These are phyloP conservation scores for Puffinus mauretanicus DNA, from an alignment of 2,113 vertebrate species.

Conservation along the genomic window DNA sequence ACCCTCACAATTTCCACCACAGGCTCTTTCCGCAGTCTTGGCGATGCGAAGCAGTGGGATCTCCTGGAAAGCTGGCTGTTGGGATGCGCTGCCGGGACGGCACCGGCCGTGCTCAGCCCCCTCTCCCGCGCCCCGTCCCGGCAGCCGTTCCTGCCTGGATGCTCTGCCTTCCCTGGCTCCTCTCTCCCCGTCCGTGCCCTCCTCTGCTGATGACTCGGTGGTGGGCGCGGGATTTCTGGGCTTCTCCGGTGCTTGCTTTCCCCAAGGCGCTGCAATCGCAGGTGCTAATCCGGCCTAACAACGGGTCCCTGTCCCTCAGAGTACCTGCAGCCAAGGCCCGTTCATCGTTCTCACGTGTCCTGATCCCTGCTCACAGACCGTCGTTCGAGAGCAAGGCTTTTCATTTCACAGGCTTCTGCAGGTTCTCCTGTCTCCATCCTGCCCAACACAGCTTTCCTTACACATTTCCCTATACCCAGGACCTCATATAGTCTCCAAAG, in stretches of 20 bases:
- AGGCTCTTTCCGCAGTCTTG: neutral
- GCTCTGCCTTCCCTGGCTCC: neutral
- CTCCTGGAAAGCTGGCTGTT: neutral
- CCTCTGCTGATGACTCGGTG: neutral
- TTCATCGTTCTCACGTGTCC: rapidly evolving
- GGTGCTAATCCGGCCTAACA: rapidly evolving
- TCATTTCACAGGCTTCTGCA: neutral
- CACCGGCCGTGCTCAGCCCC: rapidly evolving
- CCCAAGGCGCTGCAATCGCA: neutral
- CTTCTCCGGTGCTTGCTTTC: neutral
- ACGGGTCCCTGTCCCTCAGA: rapidly evolving
- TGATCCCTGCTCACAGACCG: no score
- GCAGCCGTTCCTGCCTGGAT: neutral
- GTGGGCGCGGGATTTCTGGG: neutral
- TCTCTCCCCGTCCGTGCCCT: neutral
- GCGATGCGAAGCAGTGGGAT: rapidly evolving
- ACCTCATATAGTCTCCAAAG: neutral
- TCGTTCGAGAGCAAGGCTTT: neutral
- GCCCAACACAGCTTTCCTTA: neutral
- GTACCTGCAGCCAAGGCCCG: rapidly evolving
- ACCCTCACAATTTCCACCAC: neutral
- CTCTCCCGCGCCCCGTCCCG: rapidly evolving
- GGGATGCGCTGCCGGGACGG: rapidly evolving
- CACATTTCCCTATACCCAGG: rapidly evolving
- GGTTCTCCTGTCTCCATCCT: neutral